Evolutionary conservation across 2,888 invertebrate genomes (phyloP).

Genomic region (Eupithecia insigniata): DNA sequence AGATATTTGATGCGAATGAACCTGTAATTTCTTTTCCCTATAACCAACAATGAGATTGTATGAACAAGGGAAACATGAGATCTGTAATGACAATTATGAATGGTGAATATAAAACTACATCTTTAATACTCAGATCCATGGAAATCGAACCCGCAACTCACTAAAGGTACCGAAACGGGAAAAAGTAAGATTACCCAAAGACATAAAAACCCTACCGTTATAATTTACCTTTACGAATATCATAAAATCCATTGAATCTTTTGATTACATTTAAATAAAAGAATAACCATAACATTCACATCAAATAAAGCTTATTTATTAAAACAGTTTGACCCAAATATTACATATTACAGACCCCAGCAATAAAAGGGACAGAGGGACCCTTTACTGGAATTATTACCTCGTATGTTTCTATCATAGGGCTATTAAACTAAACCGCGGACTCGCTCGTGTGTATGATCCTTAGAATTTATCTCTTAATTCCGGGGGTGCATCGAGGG

Average conservation of each 20-base stretch:
- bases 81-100: background rate
- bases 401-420: constrained; percentile 33
- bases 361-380: constrained; percentile 26
- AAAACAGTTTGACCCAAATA: constrained; percentile 36
- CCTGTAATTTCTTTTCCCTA: background rate
- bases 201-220: constrained; percentile 4
- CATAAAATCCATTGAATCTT: constrained; percentile 19
- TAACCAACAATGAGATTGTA: too few species aligned
- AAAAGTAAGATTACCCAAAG: background rate
- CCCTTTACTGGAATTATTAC: constrained; percentile 35
- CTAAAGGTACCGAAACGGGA: background rate
- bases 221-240: constrained; percentile 7
- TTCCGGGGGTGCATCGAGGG: background rate
- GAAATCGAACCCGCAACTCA: background rate
- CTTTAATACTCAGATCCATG: background rate
- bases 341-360: constrained; percentile 30
- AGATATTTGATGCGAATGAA: background rate
- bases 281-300: constrained; percentile 29
- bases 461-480: constrained; percentile 13
- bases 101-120: background rate
- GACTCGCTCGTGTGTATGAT: constrained; percentile 17
- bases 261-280: constrained; percentile 15
- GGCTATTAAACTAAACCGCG: constrained; percentile 26
- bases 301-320: constrained; percentile 36
- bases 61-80: too few species aligned